Conservation (phyloP, 2,113 vertebrate genomes). For the Sander vitreus region DNA sequence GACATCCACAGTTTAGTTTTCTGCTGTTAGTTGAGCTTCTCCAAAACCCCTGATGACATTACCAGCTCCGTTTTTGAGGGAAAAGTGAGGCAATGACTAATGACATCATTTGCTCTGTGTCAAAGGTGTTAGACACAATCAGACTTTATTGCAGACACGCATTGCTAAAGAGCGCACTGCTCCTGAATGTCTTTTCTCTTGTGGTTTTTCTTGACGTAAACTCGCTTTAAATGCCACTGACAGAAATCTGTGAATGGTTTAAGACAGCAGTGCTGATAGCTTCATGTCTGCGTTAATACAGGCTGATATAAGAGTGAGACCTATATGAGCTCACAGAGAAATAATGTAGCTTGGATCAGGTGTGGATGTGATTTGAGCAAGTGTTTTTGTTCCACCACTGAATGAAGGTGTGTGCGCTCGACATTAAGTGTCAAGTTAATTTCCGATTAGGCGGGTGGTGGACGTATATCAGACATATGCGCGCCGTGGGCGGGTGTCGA, state of each 20-base stretch:
- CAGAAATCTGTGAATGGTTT: not conserved
- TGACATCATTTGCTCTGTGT: not conserved
- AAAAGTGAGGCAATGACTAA: slow-evolving; percentile 11
- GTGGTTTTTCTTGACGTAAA: not conserved
- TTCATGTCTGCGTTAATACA: not conserved
- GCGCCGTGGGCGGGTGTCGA: slow-evolving; percentile 80
- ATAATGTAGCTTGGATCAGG: slow-evolving; percentile 27
- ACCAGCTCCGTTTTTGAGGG: not conserved
- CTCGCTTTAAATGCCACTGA: not conserved
- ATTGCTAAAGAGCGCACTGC: not conserved
- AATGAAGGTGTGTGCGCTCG: slow-evolving; percentile 25
- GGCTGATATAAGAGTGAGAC: not conserved
- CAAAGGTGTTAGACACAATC: not conserved
- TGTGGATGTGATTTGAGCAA: slow-evolving; percentile 37
- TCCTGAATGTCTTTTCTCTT: not conserved
- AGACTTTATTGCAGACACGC: not conserved
- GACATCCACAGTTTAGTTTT: not conserved
- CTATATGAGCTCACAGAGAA: not conserved
- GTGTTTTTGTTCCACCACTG: slow-evolving; percentile 21
- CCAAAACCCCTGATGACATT: not conserved
- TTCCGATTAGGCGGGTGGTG: slow-evolving; percentile 73
- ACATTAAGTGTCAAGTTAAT: slow-evolving; percentile 61
- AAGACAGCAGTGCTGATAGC: not conserved
- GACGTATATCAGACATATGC: slow-evolving; percentile 81
- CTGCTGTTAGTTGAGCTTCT: not conserved